phyloP scores from a whole-genome alignment of 2,888 invertebrate genomes.

The Anorthoa munda region DNA sequence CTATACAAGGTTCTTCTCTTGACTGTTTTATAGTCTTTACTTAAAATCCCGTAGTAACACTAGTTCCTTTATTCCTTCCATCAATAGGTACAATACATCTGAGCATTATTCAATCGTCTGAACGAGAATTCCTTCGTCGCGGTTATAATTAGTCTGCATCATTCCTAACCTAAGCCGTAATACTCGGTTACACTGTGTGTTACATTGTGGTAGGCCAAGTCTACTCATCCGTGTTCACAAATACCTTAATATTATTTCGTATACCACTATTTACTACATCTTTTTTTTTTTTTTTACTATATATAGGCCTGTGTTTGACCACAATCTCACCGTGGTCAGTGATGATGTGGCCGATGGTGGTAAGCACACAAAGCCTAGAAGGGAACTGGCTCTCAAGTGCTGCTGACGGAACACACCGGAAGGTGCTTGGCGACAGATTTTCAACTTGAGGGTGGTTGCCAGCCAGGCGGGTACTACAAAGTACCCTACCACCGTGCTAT shows the following conservation, averaged over 20 bases:
- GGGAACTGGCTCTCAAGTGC: too few relatives aligned
- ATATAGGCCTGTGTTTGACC: too few relatives aligned
- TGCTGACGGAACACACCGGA: too few relatives aligned
- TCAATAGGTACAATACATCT: not conserved
- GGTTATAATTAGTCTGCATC: constrained; percentile 30
- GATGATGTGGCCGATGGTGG: too few relatives aligned
- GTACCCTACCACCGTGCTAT: too few relatives aligned
- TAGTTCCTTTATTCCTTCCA: not conserved
- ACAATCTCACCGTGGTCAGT: too few relatives aligned
- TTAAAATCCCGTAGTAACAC: not conserved
- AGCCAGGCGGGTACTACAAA: too few relatives aligned
- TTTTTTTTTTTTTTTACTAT: too few relatives aligned
- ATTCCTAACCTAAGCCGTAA: constrained; percentile 39
- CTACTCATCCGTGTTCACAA: constrained; percentile 33
- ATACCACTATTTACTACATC: constrained; percentile 26
- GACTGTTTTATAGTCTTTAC: not conserved
- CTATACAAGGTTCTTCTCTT: not conserved
- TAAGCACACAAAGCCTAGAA: too few relatives aligned
- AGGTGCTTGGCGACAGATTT: too few relatives aligned
- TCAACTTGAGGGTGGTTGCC: too few relatives aligned
- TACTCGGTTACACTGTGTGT: constrained; percentile 27
- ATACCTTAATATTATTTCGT: constrained; percentile 33
- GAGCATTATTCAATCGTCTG: not conserved
- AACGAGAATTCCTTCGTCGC: constrained; percentile 7
- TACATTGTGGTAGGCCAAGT: constrained; percentile 45